Evolutionary conservation across 2,888 invertebrate species (phyloP), one percentile per base, ranked within the genome.

Genomic region (Augiades crinisus): DNA sequence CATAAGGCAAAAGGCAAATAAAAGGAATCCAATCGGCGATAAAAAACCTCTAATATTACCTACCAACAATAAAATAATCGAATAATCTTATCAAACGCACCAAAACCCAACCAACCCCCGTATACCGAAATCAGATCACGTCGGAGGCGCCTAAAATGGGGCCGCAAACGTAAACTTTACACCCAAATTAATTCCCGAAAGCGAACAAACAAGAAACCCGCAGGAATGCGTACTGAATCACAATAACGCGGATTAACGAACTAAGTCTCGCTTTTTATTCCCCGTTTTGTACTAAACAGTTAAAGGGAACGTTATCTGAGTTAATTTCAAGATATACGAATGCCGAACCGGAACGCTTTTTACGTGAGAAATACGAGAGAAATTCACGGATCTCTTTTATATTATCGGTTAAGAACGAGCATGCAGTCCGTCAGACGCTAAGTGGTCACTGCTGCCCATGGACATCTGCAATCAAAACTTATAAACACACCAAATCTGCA

Each of bases 101-200:
- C 16, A 14, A 31, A 19, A 19, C 10, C 31, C 12, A 22, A 19
- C 30, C 31, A 4, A 43, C 12, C 13, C 40, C 2, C 14, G 14
- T n/a, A 40, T 40, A 21, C 5, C 10, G 10, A 33, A 44, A 44
- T n/a, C 44, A 2, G 44, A 44, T 44, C 44, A 44, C 44, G 44
- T 44, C 19, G 13, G n/a, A 22, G 45, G 33, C 21, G 34, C 45
- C 14, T 21, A 45, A 34, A 34, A 22, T 34, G 45, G 45, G 14
- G 22, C 22, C 30, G 33, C 33, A 33, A 45, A 34, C 45, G 45
- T 34, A 45, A 45, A 45, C 33, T 45, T 45, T 45, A 33, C 46
- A 46, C 46, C 46, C 36, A 46, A 46, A 46, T 46, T 46, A 46
- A 46, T 46, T 46, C 46, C 46, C 36, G 21, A 33, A 30, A 10